Evolutionary conservation across 2,113 vertebrate species (phyloP), one percentile per base, ranked within the genome.

Genomic region (Echinops telfairi): DNA sequence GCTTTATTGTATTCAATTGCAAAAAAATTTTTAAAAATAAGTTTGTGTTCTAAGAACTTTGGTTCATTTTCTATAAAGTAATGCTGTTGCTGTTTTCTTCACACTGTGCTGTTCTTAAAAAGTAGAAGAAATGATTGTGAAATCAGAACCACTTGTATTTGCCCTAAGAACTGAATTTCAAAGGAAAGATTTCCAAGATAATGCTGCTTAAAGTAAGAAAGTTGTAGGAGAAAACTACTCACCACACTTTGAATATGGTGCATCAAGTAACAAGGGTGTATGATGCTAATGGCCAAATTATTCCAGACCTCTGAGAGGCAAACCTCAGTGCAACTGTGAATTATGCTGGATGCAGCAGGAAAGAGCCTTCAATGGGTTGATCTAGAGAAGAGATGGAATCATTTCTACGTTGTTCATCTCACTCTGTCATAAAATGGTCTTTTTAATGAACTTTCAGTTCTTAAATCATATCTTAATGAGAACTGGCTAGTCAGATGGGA

Each of bases 381-480:
- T 96, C 75, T 93, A 68, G 76, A 91, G 90, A 95, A 97, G 95
- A 96, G 86, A 92, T 22, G 36, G 95, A 95, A 96, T 96, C 93
- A 95, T 92, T 95, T 93, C 91, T 91, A 75, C 14, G 83, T 94
- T 91, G 83, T 60, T 89, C 91, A 85, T 95, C 91, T 96, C 91
- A 95, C 92, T 97, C 92, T 95, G 95, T 96, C 95, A 97, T 88
- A 92, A 95, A 97, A 96, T 90, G 95, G 94, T 96, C 95, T 95
- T 97, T 97, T 96, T 96, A 97, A 97, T 97, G 97, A 97, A 97
- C 95, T 95, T 97, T 92, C 83, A 97, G 95, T 97, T 93, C 95
- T 96, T 97, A 97, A 97, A 97, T 97, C 97, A 97, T 96, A 94
- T 93, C 95, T 96, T 97, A 97, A 97, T 95, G 96, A 96, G 95